These are phyloP conservation scores for Actinernus sp. DNA, from an alignment of 92 coral and sea anemone species.

Conservation along the genomic window DNA sequence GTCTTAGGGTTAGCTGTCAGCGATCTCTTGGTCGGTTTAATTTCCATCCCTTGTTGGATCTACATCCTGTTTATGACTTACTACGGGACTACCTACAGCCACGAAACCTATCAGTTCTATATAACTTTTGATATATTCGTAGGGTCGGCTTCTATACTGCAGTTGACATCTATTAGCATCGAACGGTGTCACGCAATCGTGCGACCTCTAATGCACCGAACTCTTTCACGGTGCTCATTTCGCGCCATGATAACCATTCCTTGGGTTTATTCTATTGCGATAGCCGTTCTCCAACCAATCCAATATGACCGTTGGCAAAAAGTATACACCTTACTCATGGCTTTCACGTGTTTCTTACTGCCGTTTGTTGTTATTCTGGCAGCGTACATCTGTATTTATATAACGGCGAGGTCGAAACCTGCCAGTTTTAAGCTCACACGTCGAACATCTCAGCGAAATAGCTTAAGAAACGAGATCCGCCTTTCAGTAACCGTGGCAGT, in stretches of 20 bases:
- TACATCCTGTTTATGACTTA: slow-evolving; percentile 45
- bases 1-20: slow-evolving; percentile 79
- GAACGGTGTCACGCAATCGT: slow-evolving; percentile 92
- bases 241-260: slow-evolving; percentile 69
- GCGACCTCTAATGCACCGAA: slow-evolving; percentile 80
- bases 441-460: slow-evolving; percentile 37
- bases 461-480: slow-evolving; percentile 69
- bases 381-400: slow-evolving; percentile 68
- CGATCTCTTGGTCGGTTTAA: slow-evolving; percentile 80
- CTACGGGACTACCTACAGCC: slow-evolving; percentile 26
- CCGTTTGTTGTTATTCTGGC: slow-evolving; percentile 69
- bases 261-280: slow-evolving; percentile 75
- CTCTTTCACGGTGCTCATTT: slow-evolving; percentile 57
- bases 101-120: slow-evolving; percentile 58
- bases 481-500: slow-evolving; percentile 78
- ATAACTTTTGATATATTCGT: slow-evolving; percentile 82
- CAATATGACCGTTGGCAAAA: slow-evolving; percentile 74
- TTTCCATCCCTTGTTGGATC: slow-evolving; percentile 91
- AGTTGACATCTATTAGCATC: slow-evolving; percentile 82
- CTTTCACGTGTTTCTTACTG: slow-evolving; percentile 66
- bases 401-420: not conserved
- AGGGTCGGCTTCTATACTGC: slow-evolving; percentile 88
- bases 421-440: slow-evolving; percentile 1
- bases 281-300: slow-evolving; percentile 75
- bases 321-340: slow-evolving; percentile 72